Evolutionary conservation across 2,113 vertebrate species (phyloP).

Genomic region (Cranoglanis bouderius): DNA sequence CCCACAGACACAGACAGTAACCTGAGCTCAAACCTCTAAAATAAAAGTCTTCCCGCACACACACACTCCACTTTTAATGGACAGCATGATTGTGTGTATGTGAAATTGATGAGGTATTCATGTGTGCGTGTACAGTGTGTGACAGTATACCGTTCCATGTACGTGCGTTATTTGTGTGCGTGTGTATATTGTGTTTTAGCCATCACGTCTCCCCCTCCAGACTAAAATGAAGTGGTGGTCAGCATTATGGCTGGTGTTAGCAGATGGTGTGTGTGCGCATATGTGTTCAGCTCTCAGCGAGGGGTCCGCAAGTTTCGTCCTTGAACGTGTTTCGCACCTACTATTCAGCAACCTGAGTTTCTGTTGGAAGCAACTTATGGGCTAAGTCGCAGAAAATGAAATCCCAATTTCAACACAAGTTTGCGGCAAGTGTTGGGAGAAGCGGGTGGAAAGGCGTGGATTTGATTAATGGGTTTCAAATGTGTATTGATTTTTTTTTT

Average conservation of each 20-base stretch:
- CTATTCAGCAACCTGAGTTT: slow-evolving; percentile 43
- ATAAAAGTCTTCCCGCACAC: not conserved
- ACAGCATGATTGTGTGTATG: not conserved
- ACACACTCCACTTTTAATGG: not conserved
- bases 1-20: not conserved
- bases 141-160: not conserved
- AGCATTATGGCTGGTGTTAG: slow-evolving; percentile 45
- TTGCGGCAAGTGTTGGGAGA: not conserved
- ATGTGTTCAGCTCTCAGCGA: slow-evolving; percentile 38
- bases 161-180: not conserved
- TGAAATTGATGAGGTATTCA: not conserved
- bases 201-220: not conserved
- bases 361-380: slow-evolving; percentile 2
- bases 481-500: slow-evolving; percentile 41
- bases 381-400: slow-evolving; percentile 31
- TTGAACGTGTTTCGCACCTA: slow-evolving; percentile 43
- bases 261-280: slow-evolving; percentile 55
- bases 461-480: slow-evolving; percentile 50
- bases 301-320: slow-evolving; percentile 49
- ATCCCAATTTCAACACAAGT: slow-evolving; percentile 24
- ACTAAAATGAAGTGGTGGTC: slow-evolving; percentile 28
- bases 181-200: not conserved
- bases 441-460: not conserved
- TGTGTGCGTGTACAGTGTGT: not conserved
- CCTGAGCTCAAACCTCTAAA: not conserved